Conservation (phyloP, 2,888 invertebrate genomes). For the Hirtodrosophila confusa region DNA sequence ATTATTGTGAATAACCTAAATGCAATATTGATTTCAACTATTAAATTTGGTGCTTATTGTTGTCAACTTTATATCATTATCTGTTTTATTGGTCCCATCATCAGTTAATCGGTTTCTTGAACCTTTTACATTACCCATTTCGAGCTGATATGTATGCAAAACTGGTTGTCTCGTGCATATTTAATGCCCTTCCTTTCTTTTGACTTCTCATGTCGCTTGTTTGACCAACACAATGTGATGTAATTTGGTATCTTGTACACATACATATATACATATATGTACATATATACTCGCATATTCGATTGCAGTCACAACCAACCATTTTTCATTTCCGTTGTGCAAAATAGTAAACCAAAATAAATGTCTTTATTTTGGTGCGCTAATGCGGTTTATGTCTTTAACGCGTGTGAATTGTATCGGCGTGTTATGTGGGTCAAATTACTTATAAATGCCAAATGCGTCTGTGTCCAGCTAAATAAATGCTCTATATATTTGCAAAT, state of each 20-base stretch:
- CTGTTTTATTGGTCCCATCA: slow-evolving; percentile 5
- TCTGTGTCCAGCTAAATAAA: slow-evolving; percentile 6
- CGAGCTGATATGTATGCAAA: slow-evolving; percentile 39
- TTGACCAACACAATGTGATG: slow-evolving; percentile 56
- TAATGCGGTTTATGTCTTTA: slow-evolving; percentile 43
- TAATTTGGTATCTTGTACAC: slow-evolving; percentile 43
- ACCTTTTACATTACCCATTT: slow-evolving; percentile 28
- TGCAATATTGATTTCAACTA: slow-evolving; percentile 22
- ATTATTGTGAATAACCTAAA: neutral
- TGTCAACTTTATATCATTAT: slow-evolving; percentile 12
- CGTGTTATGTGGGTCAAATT: slow-evolving; percentile 57
- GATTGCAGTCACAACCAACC: slow-evolving; percentile 42
- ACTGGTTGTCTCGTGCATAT: slow-evolving; percentile 61
- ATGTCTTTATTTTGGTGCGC: slow-evolving; percentile 53
- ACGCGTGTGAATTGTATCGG: slow-evolving; percentile 61
- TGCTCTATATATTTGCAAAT: slow-evolving; percentile 9
- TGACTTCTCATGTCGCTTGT: slow-evolving; percentile 29
- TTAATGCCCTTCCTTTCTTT: slow-evolving; percentile 54
- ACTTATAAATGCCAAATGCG: slow-evolving; percentile 39
- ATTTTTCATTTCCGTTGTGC: slow-evolving; percentile 65
- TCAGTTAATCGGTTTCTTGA: slow-evolving; percentile 65
- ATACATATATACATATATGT: slow-evolving; percentile 18
- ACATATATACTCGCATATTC: too few species aligned
- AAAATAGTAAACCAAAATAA: slow-evolving; percentile 38
- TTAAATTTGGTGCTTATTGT: slow-evolving; percentile 36